Evolutionary conservation across 2,113 vertebrate genomes (phyloP).

Genomic region (Geococcyx californianus): DNA sequence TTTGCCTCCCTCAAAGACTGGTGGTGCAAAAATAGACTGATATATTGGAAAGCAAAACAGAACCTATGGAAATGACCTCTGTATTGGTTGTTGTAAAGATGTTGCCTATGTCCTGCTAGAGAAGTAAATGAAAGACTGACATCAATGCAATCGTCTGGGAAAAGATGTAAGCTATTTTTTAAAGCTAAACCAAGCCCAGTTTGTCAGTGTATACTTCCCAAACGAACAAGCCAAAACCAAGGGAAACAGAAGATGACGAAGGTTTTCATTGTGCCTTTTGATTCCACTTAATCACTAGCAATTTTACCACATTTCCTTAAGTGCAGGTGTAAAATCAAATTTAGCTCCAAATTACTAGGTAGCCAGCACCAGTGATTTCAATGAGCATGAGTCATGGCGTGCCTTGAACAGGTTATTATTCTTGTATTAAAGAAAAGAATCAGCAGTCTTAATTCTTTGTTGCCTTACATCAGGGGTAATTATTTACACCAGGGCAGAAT

Average conservation of each 20-base stretch:
- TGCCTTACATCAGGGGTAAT: not conserved
- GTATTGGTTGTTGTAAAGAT: not conserved
- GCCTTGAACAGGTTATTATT: not conserved
- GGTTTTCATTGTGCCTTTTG: not conserved
- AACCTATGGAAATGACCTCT: not conserved
- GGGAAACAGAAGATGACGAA: not conserved
- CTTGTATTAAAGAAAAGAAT: not conserved
- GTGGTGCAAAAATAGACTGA: not conserved
- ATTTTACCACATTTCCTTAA: slow-evolving; percentile 31
- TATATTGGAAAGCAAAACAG: not conserved
- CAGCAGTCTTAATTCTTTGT: not conserved
- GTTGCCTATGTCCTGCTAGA: not conserved
- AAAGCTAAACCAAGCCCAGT: not conserved
- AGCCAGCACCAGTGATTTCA: slow-evolving; percentile 6
- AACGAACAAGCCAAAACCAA: not conserved
- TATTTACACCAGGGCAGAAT: not conserved
- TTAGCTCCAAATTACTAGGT: slow-evolving; percentile 20
- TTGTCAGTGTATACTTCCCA: not conserved
- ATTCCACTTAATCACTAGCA: slow-evolving; percentile 1
- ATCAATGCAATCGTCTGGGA: not conserved
- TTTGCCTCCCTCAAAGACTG: not conserved
- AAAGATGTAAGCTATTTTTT: not conserved
- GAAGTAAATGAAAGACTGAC: not conserved
- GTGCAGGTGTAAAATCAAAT: slow-evolving; percentile 35
- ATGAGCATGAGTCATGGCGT: not conserved